Evolutionary conservation across 2,888 invertebrate species (phyloP).

Genomic region (Drosophila imparisetae): DNA sequence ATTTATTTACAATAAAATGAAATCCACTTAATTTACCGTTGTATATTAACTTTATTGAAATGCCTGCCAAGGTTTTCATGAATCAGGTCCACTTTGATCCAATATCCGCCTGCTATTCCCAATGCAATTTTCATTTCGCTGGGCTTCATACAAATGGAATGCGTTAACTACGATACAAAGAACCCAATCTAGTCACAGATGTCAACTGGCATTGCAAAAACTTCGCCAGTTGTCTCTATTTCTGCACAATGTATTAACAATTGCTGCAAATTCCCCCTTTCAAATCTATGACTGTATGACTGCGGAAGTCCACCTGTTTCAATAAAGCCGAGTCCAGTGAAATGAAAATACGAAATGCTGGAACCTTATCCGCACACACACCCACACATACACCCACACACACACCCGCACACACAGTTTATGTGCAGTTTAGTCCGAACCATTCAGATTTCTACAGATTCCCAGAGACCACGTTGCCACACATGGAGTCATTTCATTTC

Average conservation of each 20-base stretch:
- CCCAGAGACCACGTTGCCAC: constrained; percentile 22
- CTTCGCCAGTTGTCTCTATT: constrained; percentile 4
- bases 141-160: constrained; percentile 1
- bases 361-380: constrained; percentile 47
- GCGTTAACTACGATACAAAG: neutral
- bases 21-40: neutral
- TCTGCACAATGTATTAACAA: neutral
- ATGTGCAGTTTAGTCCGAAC: constrained; percentile 12
- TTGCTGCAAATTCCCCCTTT: constrained; percentile 3
- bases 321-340: constrained; percentile 47
- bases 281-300: constrained; percentile 31
- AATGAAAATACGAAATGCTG: constrained; percentile 51
- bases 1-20: neutral
- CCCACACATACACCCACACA: neutral
- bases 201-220: constrained; percentile 13
- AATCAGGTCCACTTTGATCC: neutral
- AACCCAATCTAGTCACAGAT: constrained; percentile 17
- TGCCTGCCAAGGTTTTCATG: neutral
- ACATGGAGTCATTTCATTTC: constrained; percentile 34
- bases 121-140: neutral
- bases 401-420: neutral
- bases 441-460: constrained; percentile 26
- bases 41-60: neutral
- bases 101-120: neutral
- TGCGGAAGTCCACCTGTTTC: constrained; percentile 33